Evolutionary conservation across 1,140 invertebrate species (phyloP).

Genomic region (Megalopta genalis): DNA sequence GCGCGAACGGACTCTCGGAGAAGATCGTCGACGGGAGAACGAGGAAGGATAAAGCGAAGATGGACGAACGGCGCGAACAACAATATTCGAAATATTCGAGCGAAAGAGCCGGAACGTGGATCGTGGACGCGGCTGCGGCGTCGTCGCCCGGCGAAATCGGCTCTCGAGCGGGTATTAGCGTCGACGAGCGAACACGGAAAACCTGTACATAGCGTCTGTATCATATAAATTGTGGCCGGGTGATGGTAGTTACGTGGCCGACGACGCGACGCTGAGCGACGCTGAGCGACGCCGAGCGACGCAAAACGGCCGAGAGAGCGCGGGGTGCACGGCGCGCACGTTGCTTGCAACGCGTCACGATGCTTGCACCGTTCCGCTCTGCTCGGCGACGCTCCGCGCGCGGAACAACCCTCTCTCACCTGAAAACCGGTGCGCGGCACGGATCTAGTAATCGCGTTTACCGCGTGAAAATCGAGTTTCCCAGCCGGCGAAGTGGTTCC

Average conservation of each 20-base stretch:
- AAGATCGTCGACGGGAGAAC: neutral
- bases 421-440: neutral
- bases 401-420: neutral
- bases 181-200: conserved; percentile 59
- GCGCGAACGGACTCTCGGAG: neutral
- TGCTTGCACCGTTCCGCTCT: no score
- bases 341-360: no score
- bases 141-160: no score
- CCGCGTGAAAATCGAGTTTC: conserved; percentile 35
- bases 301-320: no score
- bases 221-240: conserved; percentile 69
- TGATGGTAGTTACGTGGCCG: conserved; percentile 39
- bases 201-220: conserved; percentile 69
- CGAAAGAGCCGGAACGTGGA: no score
- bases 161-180: conserved; percentile 46
- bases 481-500: conserved; percentile 15
- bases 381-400: no score
- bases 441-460: conserved; percentile 28
- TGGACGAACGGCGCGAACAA: no score
- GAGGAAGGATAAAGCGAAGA: neutral
- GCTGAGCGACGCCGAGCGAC: no score
- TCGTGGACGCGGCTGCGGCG: no score
- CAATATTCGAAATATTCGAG: no score
- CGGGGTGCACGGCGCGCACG: no score
- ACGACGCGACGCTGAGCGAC: no score